These are phyloP conservation scores for Meteorus sp. DNA, from an alignment of 1,140 invertebrate species.

Conservation along the genomic window DNA sequence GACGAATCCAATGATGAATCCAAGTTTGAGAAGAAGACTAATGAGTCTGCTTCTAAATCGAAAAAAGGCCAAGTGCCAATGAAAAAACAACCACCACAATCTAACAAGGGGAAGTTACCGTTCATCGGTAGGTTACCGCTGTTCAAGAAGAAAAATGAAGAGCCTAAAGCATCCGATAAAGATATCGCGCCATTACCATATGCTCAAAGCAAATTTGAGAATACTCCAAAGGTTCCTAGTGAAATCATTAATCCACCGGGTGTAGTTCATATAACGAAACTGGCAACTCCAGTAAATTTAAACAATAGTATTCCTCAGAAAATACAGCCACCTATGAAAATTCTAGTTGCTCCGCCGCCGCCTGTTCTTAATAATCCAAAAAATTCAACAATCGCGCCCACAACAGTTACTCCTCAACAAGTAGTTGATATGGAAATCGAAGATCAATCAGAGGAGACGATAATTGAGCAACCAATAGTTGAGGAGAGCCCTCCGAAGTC, in stretches of 20 bases:
- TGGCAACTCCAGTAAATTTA: constrained; percentile 51
- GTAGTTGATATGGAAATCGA: constrained; percentile 60
- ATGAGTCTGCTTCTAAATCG: constrained; percentile 39
- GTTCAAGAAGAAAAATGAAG: constrained; percentile 66
- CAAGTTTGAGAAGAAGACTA: constrained; percentile 57
- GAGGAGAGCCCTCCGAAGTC: constrained; percentile 14
- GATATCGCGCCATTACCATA: constrained; percentile 53
- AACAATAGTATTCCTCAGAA: constrained; percentile 32
- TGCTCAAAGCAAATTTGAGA: constrained; percentile 52
- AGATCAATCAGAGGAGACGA: constrained; percentile 51
- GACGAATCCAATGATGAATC: constrained; percentile 51
- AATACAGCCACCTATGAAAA: constrained; percentile 42
- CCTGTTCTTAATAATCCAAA: constrained; percentile 45
- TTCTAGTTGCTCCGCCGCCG: constrained; percentile 51
- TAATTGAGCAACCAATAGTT: constrained; percentile 48
- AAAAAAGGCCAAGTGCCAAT: constrained; percentile 39
- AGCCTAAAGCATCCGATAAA: constrained; percentile 51
- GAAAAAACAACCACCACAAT: constrained; percentile 41
- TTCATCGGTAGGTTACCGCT: constrained; percentile 72
- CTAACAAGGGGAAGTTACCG: constrained; percentile 63
- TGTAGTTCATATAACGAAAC: constrained; percentile 62
- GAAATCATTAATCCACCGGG: constrained; percentile 59
- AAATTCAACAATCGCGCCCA: constrained; percentile 12
- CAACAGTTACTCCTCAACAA: constrained; percentile 28
- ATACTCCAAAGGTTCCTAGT: constrained; percentile 53